Conservation (phyloP, 2,797 vertebrate species). For the Leptatherina wallacei region DNA sequence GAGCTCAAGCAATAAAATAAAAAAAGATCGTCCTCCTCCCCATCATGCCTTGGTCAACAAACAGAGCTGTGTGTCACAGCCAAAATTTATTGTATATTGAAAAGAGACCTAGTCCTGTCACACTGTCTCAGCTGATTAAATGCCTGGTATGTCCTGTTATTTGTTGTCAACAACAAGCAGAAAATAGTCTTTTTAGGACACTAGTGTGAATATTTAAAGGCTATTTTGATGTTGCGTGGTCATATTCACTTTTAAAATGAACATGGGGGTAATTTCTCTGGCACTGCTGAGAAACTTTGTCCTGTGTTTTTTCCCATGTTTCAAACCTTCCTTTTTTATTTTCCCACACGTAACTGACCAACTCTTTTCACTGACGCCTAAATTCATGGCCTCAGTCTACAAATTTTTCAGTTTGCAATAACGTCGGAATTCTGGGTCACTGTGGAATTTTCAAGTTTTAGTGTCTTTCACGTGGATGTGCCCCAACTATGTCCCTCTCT, state of each 20-base stretch:
- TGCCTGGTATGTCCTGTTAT: neutral
- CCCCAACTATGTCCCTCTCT: constrained; percentile 18
- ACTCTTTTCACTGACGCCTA: neutral
- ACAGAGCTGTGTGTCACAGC: neutral
- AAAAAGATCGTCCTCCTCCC: constrained; percentile 6
- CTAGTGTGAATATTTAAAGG: neutral
- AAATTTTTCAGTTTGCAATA: neutral
- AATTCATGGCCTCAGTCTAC: neutral
- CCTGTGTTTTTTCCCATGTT: neutral
- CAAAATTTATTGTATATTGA: neutral
- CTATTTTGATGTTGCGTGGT: neutral
- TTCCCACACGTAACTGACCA: neutral
- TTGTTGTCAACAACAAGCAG: neutral
- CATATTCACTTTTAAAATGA: neutral
- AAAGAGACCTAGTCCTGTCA: neutral
- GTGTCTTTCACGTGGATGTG: constrained; percentile 10
- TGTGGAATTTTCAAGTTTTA: constrained; percentile 20
- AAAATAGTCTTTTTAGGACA: neutral
- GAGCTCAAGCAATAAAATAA: neutral
- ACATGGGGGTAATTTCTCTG: neutral
- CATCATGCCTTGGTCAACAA: neutral
- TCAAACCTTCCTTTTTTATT: neutral
- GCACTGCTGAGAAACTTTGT: neutral
- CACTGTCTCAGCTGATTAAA: neutral
- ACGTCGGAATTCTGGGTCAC: neutral